Evolutionary conservation across 2,888 invertebrate species (phyloP), one percentile per base, ranked within the genome.

Genomic region (Diarsia dahlii): DNA sequence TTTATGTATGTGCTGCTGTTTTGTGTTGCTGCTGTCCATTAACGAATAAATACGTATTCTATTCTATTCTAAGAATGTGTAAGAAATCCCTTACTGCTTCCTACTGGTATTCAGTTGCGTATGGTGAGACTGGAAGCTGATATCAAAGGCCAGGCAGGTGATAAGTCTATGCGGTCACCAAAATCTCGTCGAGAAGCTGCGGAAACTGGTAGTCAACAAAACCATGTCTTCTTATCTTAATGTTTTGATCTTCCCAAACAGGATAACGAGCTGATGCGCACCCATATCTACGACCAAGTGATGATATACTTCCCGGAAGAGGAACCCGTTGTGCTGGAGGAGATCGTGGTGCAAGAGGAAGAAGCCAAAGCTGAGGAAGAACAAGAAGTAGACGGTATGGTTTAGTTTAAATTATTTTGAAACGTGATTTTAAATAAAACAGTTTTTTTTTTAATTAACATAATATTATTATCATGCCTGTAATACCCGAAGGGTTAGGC

Each of bases 231-330:
- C 18, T 3, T 69, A 60, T 23, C 9, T 9, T 18, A 18, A 69
- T n/a, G 34, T 52, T 52, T 12, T 50, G 6, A 28, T 63, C 18
- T 52, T 58, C 0, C 12, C 12, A 8, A n/a, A 28, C 77, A 98
- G 98, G 98, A 98, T 88, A 97, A 97, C 84, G 95, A 96, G 3
- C 88, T 98, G 54, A 97, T 98, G 94, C 94, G 95, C 1, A 94
- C 90, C 0, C 97, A 97, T 81, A 95, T 98, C 18, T 96, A 97
- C 78, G 95, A 95, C 34, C 97, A 97, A 82, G 93, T 99, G 1
- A 97, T 96, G 4, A 95, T 96, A 70, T 96, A 95, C 82, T 97
- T 97, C 93, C 97, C 97, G 8, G 96, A 97, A 74, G 95, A 96
- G 2, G 95, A 97, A 67, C 95, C 96, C 0, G 95, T 96, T 0